These are phyloP conservation scores for Drosophila meridiana DNA, from an alignment of 2,888 invertebrate genomes.

Conservation along the genomic window DNA sequence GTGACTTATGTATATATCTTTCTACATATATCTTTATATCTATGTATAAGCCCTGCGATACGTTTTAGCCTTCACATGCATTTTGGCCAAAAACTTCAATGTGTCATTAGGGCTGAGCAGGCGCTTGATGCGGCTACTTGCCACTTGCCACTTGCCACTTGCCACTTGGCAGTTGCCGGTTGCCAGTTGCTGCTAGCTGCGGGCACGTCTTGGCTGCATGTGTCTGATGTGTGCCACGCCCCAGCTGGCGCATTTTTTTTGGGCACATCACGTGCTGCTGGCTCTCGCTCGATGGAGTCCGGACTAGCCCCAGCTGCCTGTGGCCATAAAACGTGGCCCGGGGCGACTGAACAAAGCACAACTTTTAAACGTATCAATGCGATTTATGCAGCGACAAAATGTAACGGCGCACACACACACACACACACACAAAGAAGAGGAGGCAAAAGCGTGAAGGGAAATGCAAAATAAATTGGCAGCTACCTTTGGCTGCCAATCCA, in stretches of 20 bases:
- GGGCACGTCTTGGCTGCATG: conserved; percentile 65
- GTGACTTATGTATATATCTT: conserved; percentile 7
- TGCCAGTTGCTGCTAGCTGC: conserved; percentile 20
- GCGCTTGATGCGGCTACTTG: conserved; percentile 43
- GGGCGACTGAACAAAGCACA: conserved; percentile 57
- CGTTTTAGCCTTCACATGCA: conserved; percentile 38
- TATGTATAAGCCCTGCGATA: background rate
- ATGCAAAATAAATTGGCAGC: conserved; percentile 78
- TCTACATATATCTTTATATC: background rate
- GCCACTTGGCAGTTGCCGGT: background rate
- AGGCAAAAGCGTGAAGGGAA: conserved; percentile 48
- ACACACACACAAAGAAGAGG: conserved; percentile 17
- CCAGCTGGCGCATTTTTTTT: conserved; percentile 54
- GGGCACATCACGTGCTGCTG: conserved; percentile 55
- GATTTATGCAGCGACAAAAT: conserved; percentile 75
- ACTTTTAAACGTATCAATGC: conserved; percentile 72
- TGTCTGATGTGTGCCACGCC: conserved; percentile 55
- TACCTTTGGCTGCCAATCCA: conserved; percentile 61
- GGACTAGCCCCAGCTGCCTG: conserved; percentile 41
- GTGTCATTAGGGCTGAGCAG: conserved; percentile 64
- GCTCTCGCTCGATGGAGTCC: conserved; percentile 45
- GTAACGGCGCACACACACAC: conserved; percentile 33
- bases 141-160: conserved; percentile 12
- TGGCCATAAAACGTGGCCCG: conserved; percentile 58
- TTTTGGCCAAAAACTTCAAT: conserved; percentile 52